A percentile compares a stretch with the other conserved stretches of the same genome.
Conservation (phyloP, 1,140 invertebrate genomes). For the Trialeurodes vaporariorum region DNA sequence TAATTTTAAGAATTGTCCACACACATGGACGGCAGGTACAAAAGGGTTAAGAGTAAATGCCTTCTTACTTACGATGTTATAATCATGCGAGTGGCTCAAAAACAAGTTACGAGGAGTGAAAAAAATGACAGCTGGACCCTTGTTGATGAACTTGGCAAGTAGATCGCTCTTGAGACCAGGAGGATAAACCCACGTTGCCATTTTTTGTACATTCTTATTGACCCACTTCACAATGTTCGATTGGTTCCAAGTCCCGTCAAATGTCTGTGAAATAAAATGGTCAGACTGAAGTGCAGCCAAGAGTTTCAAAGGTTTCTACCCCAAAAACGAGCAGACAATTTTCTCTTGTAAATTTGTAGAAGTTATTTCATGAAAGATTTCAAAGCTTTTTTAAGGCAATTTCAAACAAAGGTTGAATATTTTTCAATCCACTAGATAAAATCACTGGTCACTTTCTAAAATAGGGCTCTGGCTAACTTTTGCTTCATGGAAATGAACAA, state of each 20-base stretch:
- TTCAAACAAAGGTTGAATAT: background rate
- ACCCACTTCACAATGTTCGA: constrained; percentile 46
- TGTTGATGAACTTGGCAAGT: constrained; percentile 42
- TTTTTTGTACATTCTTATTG: constrained; percentile 40
- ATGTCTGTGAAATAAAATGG: too few relatives aligned
- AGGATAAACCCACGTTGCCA: constrained; percentile 47
- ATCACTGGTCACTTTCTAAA: too few relatives aligned
- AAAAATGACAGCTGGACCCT: constrained; percentile 52
- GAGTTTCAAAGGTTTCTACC: too few relatives aligned
- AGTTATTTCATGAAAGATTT: background rate
- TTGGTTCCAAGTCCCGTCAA: constrained; percentile 37
- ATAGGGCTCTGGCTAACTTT: too few relatives aligned
- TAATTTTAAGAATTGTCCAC: too few relatives aligned
- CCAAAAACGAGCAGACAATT: too few relatives aligned
- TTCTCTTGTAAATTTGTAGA: background rate
- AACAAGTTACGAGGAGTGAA: constrained; percentile 48
- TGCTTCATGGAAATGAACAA: too few relatives aligned
- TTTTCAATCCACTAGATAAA: too few relatives aligned
- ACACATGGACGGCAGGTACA: too few relatives aligned
- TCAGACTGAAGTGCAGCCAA: too few relatives aligned
- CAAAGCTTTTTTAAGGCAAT: background rate
- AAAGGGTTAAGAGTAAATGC: too few relatives aligned
- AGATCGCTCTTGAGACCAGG: constrained; percentile 45
- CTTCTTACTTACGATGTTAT: background rate
- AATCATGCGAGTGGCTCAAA: background rate